Conservation (phyloP, 2,888 invertebrate species). For the Platycheirus rosarum region DNA sequence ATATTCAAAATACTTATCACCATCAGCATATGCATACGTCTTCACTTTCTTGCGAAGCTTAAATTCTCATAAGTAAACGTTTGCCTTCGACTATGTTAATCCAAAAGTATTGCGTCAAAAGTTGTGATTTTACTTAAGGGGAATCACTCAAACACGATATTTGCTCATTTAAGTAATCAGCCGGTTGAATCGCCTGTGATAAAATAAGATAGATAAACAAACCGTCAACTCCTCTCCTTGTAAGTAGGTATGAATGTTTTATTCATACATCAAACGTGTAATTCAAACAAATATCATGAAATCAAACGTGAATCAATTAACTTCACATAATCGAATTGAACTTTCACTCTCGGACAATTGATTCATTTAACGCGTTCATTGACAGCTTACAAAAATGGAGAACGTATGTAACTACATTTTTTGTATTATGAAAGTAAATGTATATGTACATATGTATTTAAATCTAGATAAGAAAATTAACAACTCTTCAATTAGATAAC, state of each 20-base stretch:
- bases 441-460: too few species aligned
- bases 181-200: neutral
- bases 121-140: neutral
- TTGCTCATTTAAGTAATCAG: neutral
- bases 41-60: too few species aligned
- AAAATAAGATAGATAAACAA: neutral
- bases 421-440: conserved; percentile 6
- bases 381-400: conserved; percentile 8
- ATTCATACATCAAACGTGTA: too few species aligned
- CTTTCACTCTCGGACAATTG: conserved; percentile 16
- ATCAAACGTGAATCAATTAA: conserved; percentile 14
- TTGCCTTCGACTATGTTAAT: too few species aligned
- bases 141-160: neutral
- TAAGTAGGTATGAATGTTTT: neutral
- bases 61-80: too few species aligned
- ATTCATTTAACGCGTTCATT: conserved; percentile 8
- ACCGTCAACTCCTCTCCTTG: neutral
- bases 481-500: too few species aligned
- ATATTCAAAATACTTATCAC: neutral
- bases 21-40: too few species aligned
- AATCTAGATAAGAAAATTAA: too few species aligned
- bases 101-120: conserved; percentile 4
- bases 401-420: neutral
- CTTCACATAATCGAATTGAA: neutral
- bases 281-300: neutral